phyloP scores from a whole-genome alignment of 2,797 vertebrate genomes.

The Argya squamiceps region DNA sequence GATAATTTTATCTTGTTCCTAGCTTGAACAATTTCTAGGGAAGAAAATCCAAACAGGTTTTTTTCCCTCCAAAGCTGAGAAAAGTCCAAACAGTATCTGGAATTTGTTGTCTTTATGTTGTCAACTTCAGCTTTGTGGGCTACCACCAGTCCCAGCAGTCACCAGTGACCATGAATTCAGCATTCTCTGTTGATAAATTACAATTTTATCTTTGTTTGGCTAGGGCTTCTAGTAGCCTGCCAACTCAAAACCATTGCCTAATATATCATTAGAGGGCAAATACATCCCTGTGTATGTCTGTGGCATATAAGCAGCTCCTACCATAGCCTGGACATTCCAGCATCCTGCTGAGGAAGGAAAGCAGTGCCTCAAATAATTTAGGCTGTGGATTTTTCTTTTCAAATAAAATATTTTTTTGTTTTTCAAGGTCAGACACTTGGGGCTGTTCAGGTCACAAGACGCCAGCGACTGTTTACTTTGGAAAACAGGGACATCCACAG shows the following conservation, averaged over 20 bases:
- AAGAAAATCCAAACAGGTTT: not conserved
- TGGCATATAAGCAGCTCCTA: not conserved
- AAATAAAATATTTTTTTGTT: slow-evolving; percentile 53
- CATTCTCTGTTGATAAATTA: slow-evolving; percentile 43
- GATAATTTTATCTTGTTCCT: not conserved
- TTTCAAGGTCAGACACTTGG: slow-evolving; percentile 30
- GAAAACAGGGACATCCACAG: slow-evolving; percentile 30
- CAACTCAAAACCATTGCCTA: slow-evolving; percentile 55
- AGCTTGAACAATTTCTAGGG: not conserved
- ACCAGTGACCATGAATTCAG: slow-evolving; percentile 20
- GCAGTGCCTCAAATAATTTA: slow-evolving; percentile 13
- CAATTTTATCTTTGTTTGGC: slow-evolving; percentile 52
- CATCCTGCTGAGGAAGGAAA: slow-evolving; percentile 49
- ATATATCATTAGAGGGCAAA: slow-evolving; percentile 38
- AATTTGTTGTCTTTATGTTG: not conserved
- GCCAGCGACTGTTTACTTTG: slow-evolving; percentile 46
- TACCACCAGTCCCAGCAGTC: not conserved
- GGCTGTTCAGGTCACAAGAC: slow-evolving; percentile 42
- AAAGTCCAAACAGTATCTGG: not conserved
- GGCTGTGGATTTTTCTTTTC: slow-evolving; percentile 19
- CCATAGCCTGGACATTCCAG: slow-evolving; percentile 8
- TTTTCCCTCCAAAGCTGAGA: not conserved
- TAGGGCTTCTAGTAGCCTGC: slow-evolving; percentile 43
- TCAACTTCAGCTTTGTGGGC: not conserved
- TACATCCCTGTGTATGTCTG: not conserved